Conservation (phyloP, 1,140 invertebrate genomes). For the Trichonephila clavata region DNA sequence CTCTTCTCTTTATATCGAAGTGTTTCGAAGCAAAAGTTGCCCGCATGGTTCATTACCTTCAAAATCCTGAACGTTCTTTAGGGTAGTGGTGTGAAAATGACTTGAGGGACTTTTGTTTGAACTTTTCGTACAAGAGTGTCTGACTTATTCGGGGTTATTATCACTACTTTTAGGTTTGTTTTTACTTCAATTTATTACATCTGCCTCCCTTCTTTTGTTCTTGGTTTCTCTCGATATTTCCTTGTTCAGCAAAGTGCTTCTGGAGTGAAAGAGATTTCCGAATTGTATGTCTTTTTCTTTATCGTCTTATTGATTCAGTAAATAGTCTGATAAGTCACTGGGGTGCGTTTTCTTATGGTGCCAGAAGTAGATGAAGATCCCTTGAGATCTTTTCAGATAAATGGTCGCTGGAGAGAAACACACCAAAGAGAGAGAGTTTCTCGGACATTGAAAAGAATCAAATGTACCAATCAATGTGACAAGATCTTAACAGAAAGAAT, state of each 20-base stretch:
- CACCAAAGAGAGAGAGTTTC: not conserved
- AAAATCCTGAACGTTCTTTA: not conserved
- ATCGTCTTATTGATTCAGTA: conserved; percentile 42
- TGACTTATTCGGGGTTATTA: conserved; percentile 29
- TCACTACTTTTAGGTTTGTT: conserved; percentile 20
- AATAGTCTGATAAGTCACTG: conserved; percentile 28
- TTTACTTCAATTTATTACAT: conserved; percentile 4
- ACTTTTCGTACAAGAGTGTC: not conserved
- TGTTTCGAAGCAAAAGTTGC: conserved; percentile 36
- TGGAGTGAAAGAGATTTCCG: not conserved
- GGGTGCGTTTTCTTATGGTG: not conserved
- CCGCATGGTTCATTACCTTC: conserved; percentile 49
- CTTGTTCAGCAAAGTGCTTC: not conserved
- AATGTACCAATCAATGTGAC: not conserved
- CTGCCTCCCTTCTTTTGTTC: not conserved
- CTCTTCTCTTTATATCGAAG: not conserved
- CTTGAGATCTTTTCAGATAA: not conserved
- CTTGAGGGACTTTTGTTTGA: conserved; percentile 24
- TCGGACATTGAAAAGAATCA: not conserved
- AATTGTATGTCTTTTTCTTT: not conserved
- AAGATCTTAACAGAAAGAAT: not conserved
- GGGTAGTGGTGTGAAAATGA: conserved; percentile 16
- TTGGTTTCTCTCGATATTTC: not conserved
- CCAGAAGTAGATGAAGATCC: not conserved
- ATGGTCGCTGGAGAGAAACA: not conserved